Base-by-base conservation (phyloP, 2,888 invertebrate species). In the Tricholauxania praeusta region DNA sequence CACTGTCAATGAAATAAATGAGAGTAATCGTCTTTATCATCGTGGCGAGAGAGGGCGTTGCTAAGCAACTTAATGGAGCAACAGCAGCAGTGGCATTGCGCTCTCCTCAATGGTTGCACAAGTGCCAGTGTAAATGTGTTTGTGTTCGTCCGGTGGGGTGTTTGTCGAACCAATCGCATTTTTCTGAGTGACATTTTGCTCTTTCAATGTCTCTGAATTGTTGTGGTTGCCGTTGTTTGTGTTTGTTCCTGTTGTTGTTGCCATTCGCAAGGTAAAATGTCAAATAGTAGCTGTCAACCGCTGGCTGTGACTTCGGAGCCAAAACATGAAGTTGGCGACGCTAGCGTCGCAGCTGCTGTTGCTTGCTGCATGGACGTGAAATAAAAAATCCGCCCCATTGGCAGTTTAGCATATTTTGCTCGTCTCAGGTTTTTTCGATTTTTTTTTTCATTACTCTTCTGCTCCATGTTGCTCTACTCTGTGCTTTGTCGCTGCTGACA, bases 21-120 rank as follows among this genome's bases (percentile, higher is more conserved):
- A 59, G 71, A 74, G 76, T 73, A 75, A 73, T 75, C 72, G 73
- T 72, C 73, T 73, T 65, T 71, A 74, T 70, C 74, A 75, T 78
- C 80, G 81, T 84, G 82, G 83, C 81, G 80, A 80, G 84, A 82
- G 84, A 82, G 85, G 87, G 87, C 85, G 87, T 87, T 87, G 85
- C 87, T 85, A 83, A 87, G 86, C 87, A 85, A 82, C 79, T 80
- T 75, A n/a, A 73, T 70, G 70, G 60, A 72, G 53, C 62, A 12
- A 51, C 19, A 48, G 64, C 47, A 55, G 17, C 75, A 39, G 39
- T 10, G 10, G 39, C 39, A 51, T 67, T 66, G 0, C 60, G 39
- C 15, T 60, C 48, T 39, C 17, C 28, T 19, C 17, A 48, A 62
- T 48, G 57, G 52, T 14, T 60, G 57, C 72, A 64, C 64, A 55